Percentiles rank a stretch among this genome's conserved stretches.
Conservation (phyloP, 1,140 invertebrate species). For the Panulirus ornatus region DNA sequence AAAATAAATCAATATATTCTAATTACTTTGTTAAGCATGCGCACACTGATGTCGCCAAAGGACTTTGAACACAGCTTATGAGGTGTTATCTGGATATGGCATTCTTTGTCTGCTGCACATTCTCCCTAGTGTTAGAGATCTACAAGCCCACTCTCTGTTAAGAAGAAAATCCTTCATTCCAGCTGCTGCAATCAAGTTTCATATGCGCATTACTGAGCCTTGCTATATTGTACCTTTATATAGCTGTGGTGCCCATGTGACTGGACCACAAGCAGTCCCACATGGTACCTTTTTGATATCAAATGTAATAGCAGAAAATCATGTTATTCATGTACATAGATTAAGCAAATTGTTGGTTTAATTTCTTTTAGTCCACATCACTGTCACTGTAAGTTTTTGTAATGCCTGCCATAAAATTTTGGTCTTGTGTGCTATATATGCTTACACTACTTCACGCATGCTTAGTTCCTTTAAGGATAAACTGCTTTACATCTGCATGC, state of each 20-base stretch:
- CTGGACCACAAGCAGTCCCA: neutral
- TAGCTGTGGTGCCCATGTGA: neutral
- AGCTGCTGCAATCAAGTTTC: neutral
- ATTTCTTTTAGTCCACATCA: neutral
- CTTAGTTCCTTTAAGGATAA: neutral
- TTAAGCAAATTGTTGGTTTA: neutral
- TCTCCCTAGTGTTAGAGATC: conserved; percentile 19
- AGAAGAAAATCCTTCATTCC: neutral
- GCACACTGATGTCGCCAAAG: conserved; percentile 15
- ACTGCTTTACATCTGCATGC: neutral
- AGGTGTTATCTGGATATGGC: conserved; percentile 20
- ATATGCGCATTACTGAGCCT: neutral
- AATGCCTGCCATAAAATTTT: neutral
- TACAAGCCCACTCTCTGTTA: neutral
- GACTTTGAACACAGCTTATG: neutral
- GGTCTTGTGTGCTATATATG: neutral
- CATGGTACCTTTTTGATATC: neutral
- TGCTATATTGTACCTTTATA: neutral
- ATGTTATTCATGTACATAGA: neutral
- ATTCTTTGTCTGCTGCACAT: conserved; percentile 33
- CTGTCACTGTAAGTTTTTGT: neutral
- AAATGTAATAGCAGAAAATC: neutral
- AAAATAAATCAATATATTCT: no score
- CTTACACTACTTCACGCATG: neutral
- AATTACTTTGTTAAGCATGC: conserved; percentile 35